Evolutionary conservation across 2,113 vertebrate genomes (phyloP), one percentile per base, ranked within the genome.

Genomic region (Eretmochelys imbricata): DNA sequence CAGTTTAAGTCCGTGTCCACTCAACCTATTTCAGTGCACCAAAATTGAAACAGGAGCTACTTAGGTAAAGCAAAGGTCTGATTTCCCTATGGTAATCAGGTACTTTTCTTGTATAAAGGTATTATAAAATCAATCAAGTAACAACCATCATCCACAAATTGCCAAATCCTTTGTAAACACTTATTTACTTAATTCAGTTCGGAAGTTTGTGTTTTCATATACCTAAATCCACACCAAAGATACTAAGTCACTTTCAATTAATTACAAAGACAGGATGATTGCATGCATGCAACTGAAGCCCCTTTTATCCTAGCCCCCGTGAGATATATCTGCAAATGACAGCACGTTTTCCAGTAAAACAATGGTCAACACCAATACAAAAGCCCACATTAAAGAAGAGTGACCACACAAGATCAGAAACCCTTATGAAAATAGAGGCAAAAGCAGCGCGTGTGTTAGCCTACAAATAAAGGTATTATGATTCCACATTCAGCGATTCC

Each of bases 61-160:
- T 89, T 27, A 35, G 38, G 93, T 79, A 95, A 97, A 87, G 90
- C 93, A 65, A 93, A 96, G 94, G 87, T 85, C 25, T 78, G 75
- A 84, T 95, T 93, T 62, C 96, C 91, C 93, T 94, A 83, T 79
- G 95, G 92, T 76, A 88, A 78, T 48, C 65, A 10, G n/a, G n/a
- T 20, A 19, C 93, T 91, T 88, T 88, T 92, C 94, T 89, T 81
- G 81, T 75, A 89, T 84, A 95, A 96, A 89, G 86, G 96, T 95
- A 96, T 96, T 82, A 96, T 96, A 95, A 96, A 96, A n/a, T 19
- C 96, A 91, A 95, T 89, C 89, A 78, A 78, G 12, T 82, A 96
- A 95, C 90, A 14, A 93, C 95, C 94, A 95, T 95, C 79, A 93
- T 80, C 93, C 92, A 97, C 94, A 95, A 97, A 96, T 92, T n/a